Base-by-base conservation (phyloP, 2,888 invertebrate species). In the Syrphus vitripennis region DNA sequence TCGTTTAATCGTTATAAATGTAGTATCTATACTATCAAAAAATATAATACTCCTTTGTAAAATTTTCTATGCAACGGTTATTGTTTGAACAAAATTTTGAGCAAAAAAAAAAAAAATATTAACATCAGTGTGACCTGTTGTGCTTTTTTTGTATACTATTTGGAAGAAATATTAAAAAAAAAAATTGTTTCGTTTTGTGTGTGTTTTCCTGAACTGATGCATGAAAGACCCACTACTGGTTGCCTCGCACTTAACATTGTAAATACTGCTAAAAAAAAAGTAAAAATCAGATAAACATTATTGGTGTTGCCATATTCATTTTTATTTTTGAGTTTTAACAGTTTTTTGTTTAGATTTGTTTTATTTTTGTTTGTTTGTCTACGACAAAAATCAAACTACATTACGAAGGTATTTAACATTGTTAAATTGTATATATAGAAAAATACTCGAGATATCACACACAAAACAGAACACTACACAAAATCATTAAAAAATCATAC, bases 161-260 rank as follows among this genome's bases (percentile, higher is more conserved):
- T 59, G 14, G 21, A 37, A 19, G 4, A 59, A 59, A 37, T 6
- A 14, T 34, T 34, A 37, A 31, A 40, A 61, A 29, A 24, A 24
- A 16, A 59, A 70, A 76, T n/a, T 80, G 75, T 84, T 71, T 80
- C 7, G 75, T 80, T 84, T 80, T 84, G 71, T 84, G 84, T 84
- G 84, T 84, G 75, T 76, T 70, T 80, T 76, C 75, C 65, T 81
- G 80, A 80, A 84, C 76, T 65, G 63, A 65, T 84, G 91, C 92
- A 91, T 92, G 92, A 91, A 91, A 91, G 91, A 92, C 92, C 91
- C 91, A 91, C 92, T 91, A 91, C 91, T 91, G 91, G 91, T 91
- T 84, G 84, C 86, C 61, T 83, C 84, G 84, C 84, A 84, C 80
- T 80, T 10, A 55, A 75, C 26, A 65, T 70, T 67, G 26, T 82